These are phyloP conservation scores for Sylvia atricapilla DNA, from an alignment of 2,113 vertebrate species.

Conservation along the genomic window DNA sequence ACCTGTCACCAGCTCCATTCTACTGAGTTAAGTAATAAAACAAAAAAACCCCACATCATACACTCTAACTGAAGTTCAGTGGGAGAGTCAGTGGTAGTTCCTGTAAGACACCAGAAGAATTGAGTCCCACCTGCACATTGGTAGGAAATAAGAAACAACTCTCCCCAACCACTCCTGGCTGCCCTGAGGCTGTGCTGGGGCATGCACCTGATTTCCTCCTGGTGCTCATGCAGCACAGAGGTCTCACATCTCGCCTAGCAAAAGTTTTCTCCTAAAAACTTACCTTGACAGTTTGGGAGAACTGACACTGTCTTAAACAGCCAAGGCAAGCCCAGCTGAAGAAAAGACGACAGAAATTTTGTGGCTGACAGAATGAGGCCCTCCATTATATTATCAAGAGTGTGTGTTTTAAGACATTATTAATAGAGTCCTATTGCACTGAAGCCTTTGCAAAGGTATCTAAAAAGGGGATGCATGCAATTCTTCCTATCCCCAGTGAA, in stretches of 20 bases:
- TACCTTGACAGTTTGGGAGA: rapidly evolving
- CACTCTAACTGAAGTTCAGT: background rate
- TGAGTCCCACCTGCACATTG: background rate
- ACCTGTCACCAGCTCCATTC: background rate
- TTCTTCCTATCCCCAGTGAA: background rate
- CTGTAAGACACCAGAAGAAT: background rate
- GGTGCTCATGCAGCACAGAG: rapidly evolving
- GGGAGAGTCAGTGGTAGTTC: background rate
- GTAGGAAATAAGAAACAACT: background rate
- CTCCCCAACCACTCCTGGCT: background rate
- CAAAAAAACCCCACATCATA: background rate
- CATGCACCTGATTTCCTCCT: background rate
- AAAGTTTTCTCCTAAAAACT: background rate
- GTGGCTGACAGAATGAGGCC: background rate
- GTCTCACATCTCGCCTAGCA: background rate
- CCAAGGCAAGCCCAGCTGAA: background rate
- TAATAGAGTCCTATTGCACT: background rate
- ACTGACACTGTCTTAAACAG: background rate
- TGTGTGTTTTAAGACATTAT: background rate
- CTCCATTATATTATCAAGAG: background rate
- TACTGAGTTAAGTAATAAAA: background rate
- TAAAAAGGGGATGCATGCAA: background rate
- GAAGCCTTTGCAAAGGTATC: background rate
- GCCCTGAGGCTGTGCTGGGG: background rate
- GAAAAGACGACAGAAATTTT: background rate